Conservation (phyloP, 2,888 invertebrate genomes). For the Tuberolachnus salignus region DNA sequence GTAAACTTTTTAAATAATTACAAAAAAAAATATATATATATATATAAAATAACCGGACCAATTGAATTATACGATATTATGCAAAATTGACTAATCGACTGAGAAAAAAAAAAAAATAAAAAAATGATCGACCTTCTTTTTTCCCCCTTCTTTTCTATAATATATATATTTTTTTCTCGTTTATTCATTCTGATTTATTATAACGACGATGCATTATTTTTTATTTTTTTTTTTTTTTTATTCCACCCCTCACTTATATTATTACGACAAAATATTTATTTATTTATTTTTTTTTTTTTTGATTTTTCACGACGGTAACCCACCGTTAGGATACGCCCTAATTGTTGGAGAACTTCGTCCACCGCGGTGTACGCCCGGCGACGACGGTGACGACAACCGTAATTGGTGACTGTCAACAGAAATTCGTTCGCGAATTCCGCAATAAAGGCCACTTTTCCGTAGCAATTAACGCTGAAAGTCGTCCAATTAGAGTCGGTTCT, state of each 20-base stretch:
- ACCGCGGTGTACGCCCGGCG: too few relatives aligned
- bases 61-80: background rate
- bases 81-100: background rate
- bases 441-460: background rate
- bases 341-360: background rate
- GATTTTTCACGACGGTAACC: too few relatives aligned
- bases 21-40: too few relatives aligned
- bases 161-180: background rate
- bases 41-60: background rate
- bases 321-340: background rate
- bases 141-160: background rate
- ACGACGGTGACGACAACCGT: background rate
- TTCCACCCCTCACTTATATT: too few relatives aligned
- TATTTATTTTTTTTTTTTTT: too few relatives aligned
- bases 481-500: background rate
- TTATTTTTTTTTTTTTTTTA: background rate
- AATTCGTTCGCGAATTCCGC: background rate
- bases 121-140: background rate
- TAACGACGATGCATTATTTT: background rate
- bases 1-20: conserved; percentile 11
- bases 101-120: too few relatives aligned
- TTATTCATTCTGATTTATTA: background rate
- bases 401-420: conserved; percentile 1
- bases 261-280: too few relatives aligned
- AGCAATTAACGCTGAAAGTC: conserved; percentile 16